A percentile compares a stretch with the other conserved stretches of the same genome.
Conservation (phyloP, 2,888 invertebrate genomes). For the Eumacrocentrus americanus region DNA sequence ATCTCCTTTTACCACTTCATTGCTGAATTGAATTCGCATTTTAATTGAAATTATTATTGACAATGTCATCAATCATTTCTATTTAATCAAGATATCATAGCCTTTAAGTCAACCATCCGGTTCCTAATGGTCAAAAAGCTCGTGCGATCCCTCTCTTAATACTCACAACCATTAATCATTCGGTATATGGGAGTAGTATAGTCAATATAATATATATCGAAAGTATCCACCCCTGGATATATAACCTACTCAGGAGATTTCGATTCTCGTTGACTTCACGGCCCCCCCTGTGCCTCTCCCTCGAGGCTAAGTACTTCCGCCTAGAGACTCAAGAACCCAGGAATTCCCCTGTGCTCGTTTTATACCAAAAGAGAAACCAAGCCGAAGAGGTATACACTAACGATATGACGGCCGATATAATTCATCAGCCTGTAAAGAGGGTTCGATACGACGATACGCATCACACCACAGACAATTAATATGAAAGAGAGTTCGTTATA, state of each 20-base stretch:
- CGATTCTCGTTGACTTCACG: constrained; percentile 1
- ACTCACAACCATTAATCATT: constrained; percentile 10
- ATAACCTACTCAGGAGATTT: constrained; percentile 29
- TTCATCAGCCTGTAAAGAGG: constrained; percentile 19
- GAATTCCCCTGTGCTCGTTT: constrained; percentile 24
- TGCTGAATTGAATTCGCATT: neutral
- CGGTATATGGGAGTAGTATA: neutral
- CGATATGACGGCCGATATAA: constrained; percentile 27
- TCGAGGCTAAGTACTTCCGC: constrained; percentile 26
- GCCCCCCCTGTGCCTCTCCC: constrained; percentile 9
- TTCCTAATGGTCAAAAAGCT: neutral
- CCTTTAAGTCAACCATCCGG: neutral
- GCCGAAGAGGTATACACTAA: constrained; percentile 14
- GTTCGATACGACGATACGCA: neutral
- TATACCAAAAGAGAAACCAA: constrained; percentile 16
- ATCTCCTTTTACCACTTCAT: no score
- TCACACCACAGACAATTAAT: constrained; percentile 20
- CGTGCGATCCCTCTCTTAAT: constrained; percentile 4
- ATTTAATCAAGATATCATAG: neutral
- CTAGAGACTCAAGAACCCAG: constrained; percentile 8
- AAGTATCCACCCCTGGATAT: constrained; percentile 24
- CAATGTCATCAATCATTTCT: neutral
- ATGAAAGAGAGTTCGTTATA: constrained; percentile 17
- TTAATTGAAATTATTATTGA: neutral
- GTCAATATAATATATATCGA: neutral